Conservation (phyloP, 2,797 vertebrate species). For the Enteromius treurensis region DNA sequence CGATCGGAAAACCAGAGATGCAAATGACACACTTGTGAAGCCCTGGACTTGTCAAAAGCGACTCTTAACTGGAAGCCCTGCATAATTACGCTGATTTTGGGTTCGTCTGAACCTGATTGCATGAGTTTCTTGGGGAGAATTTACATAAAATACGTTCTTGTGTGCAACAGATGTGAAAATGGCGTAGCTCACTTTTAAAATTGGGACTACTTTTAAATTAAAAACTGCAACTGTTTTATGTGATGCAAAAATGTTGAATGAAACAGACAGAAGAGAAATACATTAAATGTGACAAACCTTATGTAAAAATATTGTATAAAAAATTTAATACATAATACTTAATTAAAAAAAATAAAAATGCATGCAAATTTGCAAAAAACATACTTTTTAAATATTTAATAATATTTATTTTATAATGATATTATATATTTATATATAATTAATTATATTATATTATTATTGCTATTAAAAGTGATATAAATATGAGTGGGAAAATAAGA, state of each 20-base stretch:
- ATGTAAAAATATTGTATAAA: too few relatives aligned
- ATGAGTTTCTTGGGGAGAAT: neutral
- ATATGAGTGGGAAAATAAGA: too few relatives aligned
- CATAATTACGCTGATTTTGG: neutral
- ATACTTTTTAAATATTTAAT: neutral
- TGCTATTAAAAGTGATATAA: too few relatives aligned
- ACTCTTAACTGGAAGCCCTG: neutral
- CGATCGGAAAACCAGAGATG: constrained; percentile 9
- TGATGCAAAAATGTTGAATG: neutral
- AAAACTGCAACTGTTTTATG: neutral
- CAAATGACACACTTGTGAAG: neutral
- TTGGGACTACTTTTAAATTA: neutral
- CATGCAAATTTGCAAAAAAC: neutral
- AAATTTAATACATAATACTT: neutral
- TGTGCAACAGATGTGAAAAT: neutral
- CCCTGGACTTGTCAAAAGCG: neutral
- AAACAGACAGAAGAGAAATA: neutral
- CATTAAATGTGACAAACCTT: neutral
- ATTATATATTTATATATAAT: neutral
- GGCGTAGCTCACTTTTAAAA: neutral
- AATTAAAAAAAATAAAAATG: neutral
- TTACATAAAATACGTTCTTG: neutral
- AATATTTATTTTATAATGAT: neutral
- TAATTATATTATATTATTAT: too few relatives aligned
- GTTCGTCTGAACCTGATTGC: constrained; percentile 2